Conservation (phyloP, 2,113 vertebrate species). For the Opisthocomus hoazin region DNA sequence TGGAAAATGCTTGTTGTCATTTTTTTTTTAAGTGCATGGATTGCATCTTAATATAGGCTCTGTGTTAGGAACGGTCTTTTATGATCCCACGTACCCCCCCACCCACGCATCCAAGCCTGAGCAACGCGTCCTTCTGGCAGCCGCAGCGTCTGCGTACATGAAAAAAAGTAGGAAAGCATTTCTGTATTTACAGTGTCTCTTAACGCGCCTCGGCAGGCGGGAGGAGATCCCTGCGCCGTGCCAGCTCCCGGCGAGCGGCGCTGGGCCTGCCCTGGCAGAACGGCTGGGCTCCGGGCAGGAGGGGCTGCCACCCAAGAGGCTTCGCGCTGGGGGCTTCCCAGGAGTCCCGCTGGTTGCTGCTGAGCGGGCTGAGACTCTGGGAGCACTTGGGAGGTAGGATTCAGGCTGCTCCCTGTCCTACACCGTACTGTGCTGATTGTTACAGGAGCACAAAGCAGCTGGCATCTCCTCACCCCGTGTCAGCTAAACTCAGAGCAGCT, state of each 20-base stretch:
- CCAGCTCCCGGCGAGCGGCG: background rate
- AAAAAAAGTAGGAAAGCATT: background rate
- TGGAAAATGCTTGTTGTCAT: background rate
- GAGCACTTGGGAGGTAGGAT: background rate
- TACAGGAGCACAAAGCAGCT: background rate
- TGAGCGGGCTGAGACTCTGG: background rate
- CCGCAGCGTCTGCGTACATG: background rate
- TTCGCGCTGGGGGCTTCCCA: background rate
- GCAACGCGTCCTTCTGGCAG: background rate
- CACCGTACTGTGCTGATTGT: accelerated
- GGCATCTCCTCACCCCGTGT: background rate
- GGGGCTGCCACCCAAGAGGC: background rate
- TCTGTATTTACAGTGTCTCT: background rate
- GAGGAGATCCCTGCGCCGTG: background rate
- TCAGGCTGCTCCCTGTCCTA: background rate
- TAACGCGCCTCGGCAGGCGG: background rate
- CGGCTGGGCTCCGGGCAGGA: background rate
- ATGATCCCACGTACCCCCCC: background rate
- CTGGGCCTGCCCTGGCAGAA: accelerated
- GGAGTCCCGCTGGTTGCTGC: background rate
- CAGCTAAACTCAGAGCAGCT: background rate
- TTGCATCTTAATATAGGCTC: background rate
- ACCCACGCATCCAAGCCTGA: background rate
- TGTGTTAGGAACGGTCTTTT: background rate
- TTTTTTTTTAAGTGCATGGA: background rate